phyloP scores from a whole-genome alignment of 2,113 vertebrate species.

The Anguilla rostrata region DNA sequence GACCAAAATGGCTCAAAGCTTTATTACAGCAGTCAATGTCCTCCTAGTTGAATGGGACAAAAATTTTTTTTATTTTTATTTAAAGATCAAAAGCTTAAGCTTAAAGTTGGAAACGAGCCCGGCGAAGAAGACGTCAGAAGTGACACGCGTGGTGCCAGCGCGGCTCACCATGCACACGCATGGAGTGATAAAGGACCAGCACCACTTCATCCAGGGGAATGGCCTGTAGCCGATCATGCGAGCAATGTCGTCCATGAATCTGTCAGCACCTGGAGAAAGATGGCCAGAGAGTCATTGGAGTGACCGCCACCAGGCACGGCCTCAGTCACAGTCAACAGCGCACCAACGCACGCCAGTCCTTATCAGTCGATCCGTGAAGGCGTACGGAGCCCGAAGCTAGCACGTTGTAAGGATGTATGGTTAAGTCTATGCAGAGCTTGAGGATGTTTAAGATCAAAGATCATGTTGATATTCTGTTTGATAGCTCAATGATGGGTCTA shows the following conservation, averaged over 20 bases:
- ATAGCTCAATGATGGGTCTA: neutral
- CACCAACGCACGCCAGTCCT: too few relatives aligned
- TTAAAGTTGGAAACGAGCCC: neutral
- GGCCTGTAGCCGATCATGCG: constrained; percentile 81
- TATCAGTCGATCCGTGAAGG: neutral
- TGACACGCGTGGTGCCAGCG: neutral
- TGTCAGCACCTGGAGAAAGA: constrained; percentile 70
- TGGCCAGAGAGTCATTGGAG: neutral
- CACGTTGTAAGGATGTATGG: too few relatives aligned
- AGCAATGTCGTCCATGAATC: constrained; percentile 80
- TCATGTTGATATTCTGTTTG: neutral
- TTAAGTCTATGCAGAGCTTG: neutral
- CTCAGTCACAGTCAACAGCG: neutral
- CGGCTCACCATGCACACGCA: constrained; percentile 73
- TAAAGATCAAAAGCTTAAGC: neutral
- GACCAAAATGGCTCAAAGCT: neutral
- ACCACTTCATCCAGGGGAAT: constrained; percentile 81
- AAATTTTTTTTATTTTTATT: neutral
- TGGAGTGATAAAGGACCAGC: constrained; percentile 78
- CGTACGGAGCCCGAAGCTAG: too few relatives aligned
- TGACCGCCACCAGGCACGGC: neutral
- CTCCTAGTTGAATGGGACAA: neutral
- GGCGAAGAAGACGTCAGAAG: neutral
- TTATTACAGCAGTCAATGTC: neutral
- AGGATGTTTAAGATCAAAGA: neutral